Base-by-base conservation (phyloP, 2,113 vertebrate species). In the Rutilus rutilus region DNA sequence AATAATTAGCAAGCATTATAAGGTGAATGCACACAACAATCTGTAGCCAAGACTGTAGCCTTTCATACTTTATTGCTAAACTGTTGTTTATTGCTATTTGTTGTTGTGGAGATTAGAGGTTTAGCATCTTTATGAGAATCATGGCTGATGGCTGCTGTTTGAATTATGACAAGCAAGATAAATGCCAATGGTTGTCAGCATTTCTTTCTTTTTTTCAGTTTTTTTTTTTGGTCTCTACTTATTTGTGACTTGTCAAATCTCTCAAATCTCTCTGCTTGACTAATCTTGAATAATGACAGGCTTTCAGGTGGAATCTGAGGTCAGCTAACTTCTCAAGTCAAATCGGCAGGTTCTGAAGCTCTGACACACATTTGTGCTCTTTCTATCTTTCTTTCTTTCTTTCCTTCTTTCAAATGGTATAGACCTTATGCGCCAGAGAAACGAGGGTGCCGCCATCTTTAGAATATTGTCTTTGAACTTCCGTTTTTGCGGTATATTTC, bases 221-320 rank as follows among this genome's bases (percentile, higher is more conserved):
- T 47, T 25, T 0, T 54, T 39, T 65, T 45, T 45, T 27, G 33
- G 42, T 74, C 6, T 59, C 47, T 64, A 11, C 27, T 64, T 60
- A 45, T 78, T 25, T 39, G 39, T 64, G 12, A 82, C 52, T 33
- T 64, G 7, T 85, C 21, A 33, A 9, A 74, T 81, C 71, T 71
- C n/a, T 54, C n/a, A 19, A 47, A 74, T 47, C 47, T 30, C 7
- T 85, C 15, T 47, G 83, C 87, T 71, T 80, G 69, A 85, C 54
- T 88, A 57, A 80, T 75, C 33, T 74, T 88, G 89, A 90, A 81
- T 86, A 88, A 91, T 87, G 78, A 59, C 74, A 57, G 87, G 86
- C 87, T 86, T 33, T 60, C 84, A 78, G 67, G 82, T 27, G 89
- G 88, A 89, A 88, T 82, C 39, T 85, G 42, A 85, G 82, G 82